These are phyloP conservation scores for Pangasius larnaudii DNA, from an alignment of 2,797 vertebrate genomes.

Conservation along the genomic window DNA sequence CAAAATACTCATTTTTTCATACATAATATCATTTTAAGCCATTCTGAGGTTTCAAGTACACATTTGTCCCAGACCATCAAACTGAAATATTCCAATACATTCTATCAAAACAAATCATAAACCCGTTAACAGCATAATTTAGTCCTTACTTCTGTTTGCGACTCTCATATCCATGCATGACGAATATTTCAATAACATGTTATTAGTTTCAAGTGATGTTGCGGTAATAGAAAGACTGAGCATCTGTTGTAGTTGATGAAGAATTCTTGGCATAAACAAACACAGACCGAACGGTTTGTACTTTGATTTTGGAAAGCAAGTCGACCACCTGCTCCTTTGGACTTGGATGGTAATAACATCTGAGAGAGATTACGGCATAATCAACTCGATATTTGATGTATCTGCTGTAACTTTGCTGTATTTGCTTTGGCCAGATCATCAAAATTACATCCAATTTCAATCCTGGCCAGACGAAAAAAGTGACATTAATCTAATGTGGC, in stretches of 20 bases:
- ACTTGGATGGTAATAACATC: conserved; percentile 53
- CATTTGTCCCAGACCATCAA: conserved; percentile 12
- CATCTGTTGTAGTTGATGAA: conserved; percentile 62
- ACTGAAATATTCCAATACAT: conserved; percentile 30
- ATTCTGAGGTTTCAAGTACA: conserved; percentile 19
- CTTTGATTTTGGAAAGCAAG: conserved; percentile 56
- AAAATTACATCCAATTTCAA: conserved; percentile 35
- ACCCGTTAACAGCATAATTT: conserved; percentile 29
- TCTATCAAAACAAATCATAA: conserved; percentile 47
- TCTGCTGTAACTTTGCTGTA: conserved; percentile 44
- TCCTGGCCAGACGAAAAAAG: conserved; percentile 6
- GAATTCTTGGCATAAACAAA: conserved; percentile 61
- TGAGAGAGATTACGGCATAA: conserved; percentile 56
- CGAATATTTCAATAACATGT: conserved; percentile 39
- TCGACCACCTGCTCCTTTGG: conserved; percentile 61
- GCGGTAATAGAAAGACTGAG: conserved; percentile 52
- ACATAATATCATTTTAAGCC: conserved; percentile 8
- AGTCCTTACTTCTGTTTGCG: conserved; percentile 35
- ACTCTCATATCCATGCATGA: conserved; percentile 32
- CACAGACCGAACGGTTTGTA: conserved; percentile 55
- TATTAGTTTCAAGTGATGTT: conserved; percentile 40
- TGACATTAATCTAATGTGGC: conserved; percentile 40
- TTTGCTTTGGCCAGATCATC: conserved; percentile 49
- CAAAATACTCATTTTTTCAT: conserved; percentile 12
- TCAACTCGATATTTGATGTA: conserved; percentile 53